Conservation (phyloP, 2,113 vertebrate genomes). For the Chaetura pelagica region DNA sequence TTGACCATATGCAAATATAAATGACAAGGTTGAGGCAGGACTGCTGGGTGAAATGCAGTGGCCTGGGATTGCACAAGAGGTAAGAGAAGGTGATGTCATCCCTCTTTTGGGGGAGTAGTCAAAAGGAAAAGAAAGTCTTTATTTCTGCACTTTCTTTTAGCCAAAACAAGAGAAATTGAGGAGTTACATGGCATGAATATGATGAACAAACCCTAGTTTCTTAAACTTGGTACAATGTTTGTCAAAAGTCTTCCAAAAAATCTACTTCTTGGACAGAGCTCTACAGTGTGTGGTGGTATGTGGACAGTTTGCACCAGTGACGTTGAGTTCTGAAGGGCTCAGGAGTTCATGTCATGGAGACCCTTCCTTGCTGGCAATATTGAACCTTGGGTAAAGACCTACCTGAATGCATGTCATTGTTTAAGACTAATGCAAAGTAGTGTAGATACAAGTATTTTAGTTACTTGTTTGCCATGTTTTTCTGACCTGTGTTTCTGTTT, state of each 20-base stretch:
- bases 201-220: not conserved
- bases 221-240: not conserved
- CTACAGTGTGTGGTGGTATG: rapidly evolving
- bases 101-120: not conserved
- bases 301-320: rapidly evolving
- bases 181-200: not conserved
- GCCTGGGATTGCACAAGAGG: not conserved
- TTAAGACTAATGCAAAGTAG: not conserved
- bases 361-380: rapidly evolving
- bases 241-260: not conserved
- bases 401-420: not conserved
- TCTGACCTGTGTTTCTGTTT: conserved; percentile 70
- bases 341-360: rapidly evolving
- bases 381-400: not conserved
- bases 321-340: not conserved
- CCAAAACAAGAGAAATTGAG: not conserved
- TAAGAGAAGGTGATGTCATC: not conserved
- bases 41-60: not conserved
- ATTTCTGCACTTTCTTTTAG: not conserved
- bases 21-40: not conserved
- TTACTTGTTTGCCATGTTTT: not conserved
- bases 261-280: not conserved
- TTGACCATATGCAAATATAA: not conserved
- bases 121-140: not conserved
- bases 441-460: not conserved